Conservation (phyloP, 2,888 invertebrate genomes). For the Mycalesis mineus region DNA sequence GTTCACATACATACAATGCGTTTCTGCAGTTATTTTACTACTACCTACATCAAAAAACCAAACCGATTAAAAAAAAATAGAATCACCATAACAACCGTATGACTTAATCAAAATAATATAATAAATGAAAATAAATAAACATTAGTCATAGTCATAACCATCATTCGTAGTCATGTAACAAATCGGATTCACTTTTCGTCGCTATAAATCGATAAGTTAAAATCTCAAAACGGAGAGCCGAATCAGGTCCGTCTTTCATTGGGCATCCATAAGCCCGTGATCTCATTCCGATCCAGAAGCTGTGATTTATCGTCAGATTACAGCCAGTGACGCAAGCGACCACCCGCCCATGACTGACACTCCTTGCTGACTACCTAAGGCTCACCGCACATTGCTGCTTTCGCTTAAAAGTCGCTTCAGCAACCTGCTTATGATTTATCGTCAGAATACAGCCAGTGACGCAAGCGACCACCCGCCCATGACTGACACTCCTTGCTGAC, state of each 20-base stretch:
- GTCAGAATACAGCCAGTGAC: constrained; percentile 66
- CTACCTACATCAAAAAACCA: too few species aligned
- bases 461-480: constrained; percentile 66
- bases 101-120: neutral
- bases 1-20: too few species aligned
- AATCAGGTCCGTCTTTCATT: constrained; percentile 56
- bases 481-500: constrained; percentile 69
- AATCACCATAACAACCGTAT: too few species aligned
- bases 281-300: constrained; percentile 70
- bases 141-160: neutral
- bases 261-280: constrained; percentile 60
- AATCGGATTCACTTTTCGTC: constrained; percentile 16
- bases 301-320: constrained; percentile 66
- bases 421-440: constrained; percentile 53
- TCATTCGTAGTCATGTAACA: constrained; percentile 5
- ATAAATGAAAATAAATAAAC: neutral
- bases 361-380: constrained; percentile 47
- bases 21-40: too few species aligned
- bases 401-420: neutral
- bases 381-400: neutral
- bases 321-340: constrained; percentile 69
- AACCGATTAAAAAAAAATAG: too few species aligned
- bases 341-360: constrained; percentile 70
- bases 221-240: constrained; percentile 32
- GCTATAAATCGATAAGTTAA: constrained; percentile 9